Base-by-base conservation (phyloP, 2,888 invertebrate species). In the Lingula anatina region DNA sequence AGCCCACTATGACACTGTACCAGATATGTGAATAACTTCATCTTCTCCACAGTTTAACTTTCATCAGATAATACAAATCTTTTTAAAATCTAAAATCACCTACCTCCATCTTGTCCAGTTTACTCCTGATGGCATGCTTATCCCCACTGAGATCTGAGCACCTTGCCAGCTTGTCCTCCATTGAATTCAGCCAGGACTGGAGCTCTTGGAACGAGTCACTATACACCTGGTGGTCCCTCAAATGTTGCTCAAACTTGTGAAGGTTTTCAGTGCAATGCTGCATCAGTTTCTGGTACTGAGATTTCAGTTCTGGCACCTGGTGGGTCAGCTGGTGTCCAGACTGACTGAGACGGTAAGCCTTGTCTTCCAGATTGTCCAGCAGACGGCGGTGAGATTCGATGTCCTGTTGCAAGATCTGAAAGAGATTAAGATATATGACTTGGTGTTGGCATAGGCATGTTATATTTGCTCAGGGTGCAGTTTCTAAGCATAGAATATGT, bases 371-470 rank as follows among this genome's bases (percentile, higher is more conserved):
- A 71, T 90, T 87, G 21, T 86, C 82, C 36, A 94, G 82, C 57
- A 90, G 89, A 70, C 90, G 88, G 71, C 92, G 90, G 74, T 91
- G 89, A 31, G 86, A 83, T 47, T 86, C 82, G 4, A 90, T 86
- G 64, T 93, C 92, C 73, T 90, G 90, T 35, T 91, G 81, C 53
- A 88, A 81, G 44, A 85, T 84, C 73, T 75, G 54, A 2, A 49
- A 48, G 40, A 35, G 7, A 31, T 35, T n/a, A n/a, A n/a, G n/a
- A n/a, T n/a, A n/a, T n/a, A n/a, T n/a, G n/a, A n/a, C n/a, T n/a
- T n/a, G n/a, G n/a, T n/a, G n/a, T n/a, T n/a, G n/a, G n/a, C n/a
- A n/a, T n/a, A n/a, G n/a, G n/a, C n/a, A n/a, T n/a, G n/a, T n/a
- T n/a, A n/a, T n/a, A n/a, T n/a, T n/a, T n/a, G n/a, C n/a, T n/a